Conservation (phyloP, 2,888 invertebrate species). For the Digitonthophagus gazella region DNA sequence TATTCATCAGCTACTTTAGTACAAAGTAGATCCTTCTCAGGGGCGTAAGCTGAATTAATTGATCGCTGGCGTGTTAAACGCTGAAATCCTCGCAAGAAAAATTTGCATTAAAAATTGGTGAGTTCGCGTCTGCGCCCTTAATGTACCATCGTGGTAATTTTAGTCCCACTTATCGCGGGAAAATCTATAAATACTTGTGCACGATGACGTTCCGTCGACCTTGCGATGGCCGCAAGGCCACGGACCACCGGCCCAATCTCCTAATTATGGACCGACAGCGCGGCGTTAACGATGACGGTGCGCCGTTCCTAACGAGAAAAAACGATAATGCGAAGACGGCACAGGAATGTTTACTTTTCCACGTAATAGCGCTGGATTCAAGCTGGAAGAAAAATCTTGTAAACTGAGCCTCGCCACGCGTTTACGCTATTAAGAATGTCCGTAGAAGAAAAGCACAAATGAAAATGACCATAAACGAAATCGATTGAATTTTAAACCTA, state of each 20-base stretch:
- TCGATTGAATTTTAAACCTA: background rate
- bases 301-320: background rate
- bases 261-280: constrained; percentile 12
- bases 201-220: constrained; percentile 13
- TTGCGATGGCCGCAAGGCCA: constrained; percentile 5
- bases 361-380: background rate
- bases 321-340: background rate
- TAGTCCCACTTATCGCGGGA: background rate
- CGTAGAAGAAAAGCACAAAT: background rate
- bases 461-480: background rate
- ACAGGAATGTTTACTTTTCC: constrained; percentile 5
- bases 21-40: background rate
- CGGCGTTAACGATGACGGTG: constrained; percentile 10
- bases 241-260: constrained; percentile 7
- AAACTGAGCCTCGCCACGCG: background rate
- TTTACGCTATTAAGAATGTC: background rate
- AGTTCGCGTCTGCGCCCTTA: background rate
- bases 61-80: background rate
- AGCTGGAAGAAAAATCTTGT: background rate
- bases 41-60: background rate
- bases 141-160: background rate
- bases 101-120: background rate
- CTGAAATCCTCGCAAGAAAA: background rate
- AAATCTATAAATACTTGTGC: constrained; percentile 10
- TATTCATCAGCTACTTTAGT: background rate